These are phyloP conservation scores for Micropoecilia bifurca DNA, from an alignment of 2,797 vertebrate genomes.

Conservation along the genomic window DNA sequence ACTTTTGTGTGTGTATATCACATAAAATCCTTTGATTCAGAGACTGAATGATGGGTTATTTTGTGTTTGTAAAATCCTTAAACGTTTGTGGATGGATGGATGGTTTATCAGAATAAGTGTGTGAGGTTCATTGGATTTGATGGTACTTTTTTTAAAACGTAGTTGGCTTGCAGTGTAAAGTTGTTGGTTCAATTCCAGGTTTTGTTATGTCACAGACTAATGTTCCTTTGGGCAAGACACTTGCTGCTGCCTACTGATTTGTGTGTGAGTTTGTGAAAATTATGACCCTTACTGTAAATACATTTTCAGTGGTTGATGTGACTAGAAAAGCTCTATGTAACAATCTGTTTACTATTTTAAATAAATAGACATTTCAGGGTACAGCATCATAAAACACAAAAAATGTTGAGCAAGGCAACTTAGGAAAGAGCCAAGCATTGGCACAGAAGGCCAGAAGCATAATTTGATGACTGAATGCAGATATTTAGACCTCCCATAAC, in stretches of 20 bases:
- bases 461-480: constrained; percentile 40
- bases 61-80: background rate
- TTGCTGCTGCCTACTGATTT: background rate
- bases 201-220: background rate
- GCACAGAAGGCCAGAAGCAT: constrained; percentile 20
- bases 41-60: background rate
- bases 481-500: constrained; percentile 39
- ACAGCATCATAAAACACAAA: background rate
- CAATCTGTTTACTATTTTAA: background rate
- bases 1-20: background rate
- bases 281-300: background rate
- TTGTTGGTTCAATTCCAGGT: background rate
- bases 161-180: background rate
- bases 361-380: background rate
- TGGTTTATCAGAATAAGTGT: background rate
- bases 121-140: background rate
- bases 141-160: background rate
- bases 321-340: background rate
- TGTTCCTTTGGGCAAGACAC: background rate
- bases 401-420: background rate
- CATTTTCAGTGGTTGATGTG: background rate
- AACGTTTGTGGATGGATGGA: background rate
- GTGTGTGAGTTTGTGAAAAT: background rate
- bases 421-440: constrained; percentile 25
- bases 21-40: background rate